Evolutionary conservation across 2,888 invertebrate genomes (phyloP), one percentile per base, ranked within the genome.

Genomic region (Drosophila diplacantha): DNA sequence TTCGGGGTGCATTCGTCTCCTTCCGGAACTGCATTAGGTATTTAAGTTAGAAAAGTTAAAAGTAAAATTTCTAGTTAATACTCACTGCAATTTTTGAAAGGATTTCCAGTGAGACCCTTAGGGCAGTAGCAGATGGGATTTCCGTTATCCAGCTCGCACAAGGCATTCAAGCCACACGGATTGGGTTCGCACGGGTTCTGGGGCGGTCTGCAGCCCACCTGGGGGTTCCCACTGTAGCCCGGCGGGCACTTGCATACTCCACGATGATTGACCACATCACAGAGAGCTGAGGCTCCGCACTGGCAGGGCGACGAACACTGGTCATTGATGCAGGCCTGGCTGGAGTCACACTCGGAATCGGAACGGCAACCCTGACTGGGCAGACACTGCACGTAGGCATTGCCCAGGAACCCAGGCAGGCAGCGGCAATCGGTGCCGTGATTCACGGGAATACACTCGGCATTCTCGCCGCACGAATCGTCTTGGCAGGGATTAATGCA

Each of bases 111-210:
- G 69, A 95, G 90, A 67, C 95, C 96, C 87, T 94, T 95, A 0
- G 96, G 96, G 85, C 96, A 96, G 89, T 91, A 95, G 84, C 96
- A 97, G 73, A 96, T 94, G 3, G 96, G 96, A 86, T 93, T 94
- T 51, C 95, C 96, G 78, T 93, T 92, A 78, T 95, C 95, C 50
- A 93, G 91, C 89, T 95, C 95, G 85, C 96, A 97, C 69, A 94
- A 88, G 2, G 96, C 96, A 82, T 94, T 93, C 3, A 90, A 88
- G n/a, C 96, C 96, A 81, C 96, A 96, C n/a, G 96, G 96, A 88
- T 93, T 95, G 24, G 95, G 94, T 68, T 91, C 90, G 81, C 96
- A 96, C 2, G 94, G 94, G 87, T 95, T 93, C 31, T 89, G 87
- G n/a, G 95, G 93, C 74, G 92, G 91, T 81, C 91, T 91, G 85